Evolutionary conservation across 2,797 vertebrate genomes (phyloP), one percentile per base, ranked within the genome.

Genomic region (Myripristis murdjan): DNA sequence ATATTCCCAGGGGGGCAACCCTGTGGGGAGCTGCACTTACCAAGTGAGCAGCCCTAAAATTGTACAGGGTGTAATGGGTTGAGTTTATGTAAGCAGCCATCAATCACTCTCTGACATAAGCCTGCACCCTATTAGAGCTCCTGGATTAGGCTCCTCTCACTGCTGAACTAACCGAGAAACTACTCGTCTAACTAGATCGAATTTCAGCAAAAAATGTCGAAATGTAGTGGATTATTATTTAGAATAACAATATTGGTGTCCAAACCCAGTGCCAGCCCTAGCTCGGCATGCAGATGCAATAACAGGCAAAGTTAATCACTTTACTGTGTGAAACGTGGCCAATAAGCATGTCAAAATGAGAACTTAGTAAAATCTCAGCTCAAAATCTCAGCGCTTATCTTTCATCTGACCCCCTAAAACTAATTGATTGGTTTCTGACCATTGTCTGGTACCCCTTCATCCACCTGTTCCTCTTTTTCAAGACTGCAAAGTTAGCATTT

Each of bases 101-200:
- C 92, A 91, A 89, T 93, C 91, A 91, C 73, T 79, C 51, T 15
- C 66, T 87, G 87, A 89, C 90, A 88, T 91, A 87, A 92, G 85
- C 82, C 77, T 52, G 75, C 66, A 79, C 72, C 75, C 84, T 83
- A 89, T 90, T 89, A 90, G 69, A 84, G 72, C 63, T 70, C 28
- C 64, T 51, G 86, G 84, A 91, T 92, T 90, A 87, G 79, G 73
- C 64, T 70, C 76, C 46, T 84, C 78, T 77, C 60, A 35, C 55
- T 54, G 79, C 68, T 28, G 37, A 78, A 76, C 65, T 54, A 73
- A 76, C 73, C 46, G 73, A 59, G 67, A 80, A 82, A 82, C 64
- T 65, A 56, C 72, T 79, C 57, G 60, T 84, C 49, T 52, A 79
- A 87, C 56, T 82, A 63, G 52, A 70, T 84, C 48, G 22, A 82